These are phyloP conservation scores for Tragelaphus buxtoni DNA, from an alignment of 2,113 vertebrate species.

Conservation along the genomic window DNA sequence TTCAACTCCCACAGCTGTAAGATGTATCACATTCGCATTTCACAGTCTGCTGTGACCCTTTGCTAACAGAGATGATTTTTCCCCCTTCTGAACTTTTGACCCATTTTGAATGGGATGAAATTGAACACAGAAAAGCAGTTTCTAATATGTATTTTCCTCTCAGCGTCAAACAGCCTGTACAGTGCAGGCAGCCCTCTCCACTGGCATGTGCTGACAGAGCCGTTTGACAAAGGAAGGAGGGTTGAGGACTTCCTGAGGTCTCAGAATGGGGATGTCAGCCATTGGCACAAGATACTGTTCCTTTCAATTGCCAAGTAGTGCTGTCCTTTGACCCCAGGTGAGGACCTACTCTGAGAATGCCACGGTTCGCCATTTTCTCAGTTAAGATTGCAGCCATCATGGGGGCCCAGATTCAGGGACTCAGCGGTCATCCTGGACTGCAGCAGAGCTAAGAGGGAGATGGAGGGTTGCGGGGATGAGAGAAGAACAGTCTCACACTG, in stretches of 20 bases:
- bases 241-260: neutral
- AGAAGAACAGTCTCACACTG: neutral
- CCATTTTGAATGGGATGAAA: constrained; percentile 23
- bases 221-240: neutral
- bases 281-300: neutral
- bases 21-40: neutral
- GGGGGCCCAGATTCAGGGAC: neutral
- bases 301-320: neutral
- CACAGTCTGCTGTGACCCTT: neutral
- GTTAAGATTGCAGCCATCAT: neutral
- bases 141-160: constrained; percentile 27
- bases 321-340: neutral
- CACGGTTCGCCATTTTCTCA: neutral
- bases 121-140: neutral
- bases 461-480: neutral
- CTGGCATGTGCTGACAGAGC: neutral
- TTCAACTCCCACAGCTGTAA: neutral
- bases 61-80: neutral
- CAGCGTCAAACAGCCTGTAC: neutral
- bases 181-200: neutral
- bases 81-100: neutral
- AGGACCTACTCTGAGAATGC: neutral
- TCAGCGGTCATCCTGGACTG: neutral
- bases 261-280: neutral
- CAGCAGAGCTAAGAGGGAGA: neutral